phyloP scores from a whole-genome alignment of 2,888 invertebrate genomes.

The Caenorhabditis virilis region DNA sequence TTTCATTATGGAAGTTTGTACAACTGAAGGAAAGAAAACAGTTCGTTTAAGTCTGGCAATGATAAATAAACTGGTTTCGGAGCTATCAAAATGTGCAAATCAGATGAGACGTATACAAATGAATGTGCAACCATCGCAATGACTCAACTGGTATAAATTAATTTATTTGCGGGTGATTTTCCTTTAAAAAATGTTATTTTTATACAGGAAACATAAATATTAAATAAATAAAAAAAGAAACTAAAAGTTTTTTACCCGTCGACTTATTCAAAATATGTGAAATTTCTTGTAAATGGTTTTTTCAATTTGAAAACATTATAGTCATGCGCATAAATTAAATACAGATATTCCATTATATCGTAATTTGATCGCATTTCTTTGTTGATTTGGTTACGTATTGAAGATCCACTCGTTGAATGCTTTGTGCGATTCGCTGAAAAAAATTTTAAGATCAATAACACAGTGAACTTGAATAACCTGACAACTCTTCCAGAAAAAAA shows the following conservation, averaged over 20 bases:
- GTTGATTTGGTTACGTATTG: conserved; percentile 8
- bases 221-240: too few relatives aligned
- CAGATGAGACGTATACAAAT: too few relatives aligned
- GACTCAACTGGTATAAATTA: too few relatives aligned
- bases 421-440: conserved; percentile 26
- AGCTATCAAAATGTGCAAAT: too few relatives aligned
- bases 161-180: background rate
- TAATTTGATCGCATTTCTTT: conserved; percentile 6
- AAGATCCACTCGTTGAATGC: conserved; percentile 28
- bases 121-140: too few relatives aligned
- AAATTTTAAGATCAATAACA: too few relatives aligned
- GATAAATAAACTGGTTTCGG: too few relatives aligned
- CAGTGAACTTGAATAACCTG: conserved; percentile 4
- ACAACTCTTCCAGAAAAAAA: conserved; percentile 13
- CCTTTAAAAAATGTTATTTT: too few relatives aligned
- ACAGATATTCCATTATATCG: conserved; percentile 16
- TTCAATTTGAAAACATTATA: conserved; percentile 18
- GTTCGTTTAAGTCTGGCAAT: too few relatives aligned
- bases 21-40: too few relatives aligned
- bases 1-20: too few relatives aligned
- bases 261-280: background rate
- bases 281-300: conserved; percentile 12
- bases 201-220: too few relatives aligned
- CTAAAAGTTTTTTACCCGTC: background rate
- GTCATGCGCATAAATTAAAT: conserved; percentile 22